phyloP scores from a whole-genome alignment of 2,888 invertebrate species.

The Octodonta nipae region DNA sequence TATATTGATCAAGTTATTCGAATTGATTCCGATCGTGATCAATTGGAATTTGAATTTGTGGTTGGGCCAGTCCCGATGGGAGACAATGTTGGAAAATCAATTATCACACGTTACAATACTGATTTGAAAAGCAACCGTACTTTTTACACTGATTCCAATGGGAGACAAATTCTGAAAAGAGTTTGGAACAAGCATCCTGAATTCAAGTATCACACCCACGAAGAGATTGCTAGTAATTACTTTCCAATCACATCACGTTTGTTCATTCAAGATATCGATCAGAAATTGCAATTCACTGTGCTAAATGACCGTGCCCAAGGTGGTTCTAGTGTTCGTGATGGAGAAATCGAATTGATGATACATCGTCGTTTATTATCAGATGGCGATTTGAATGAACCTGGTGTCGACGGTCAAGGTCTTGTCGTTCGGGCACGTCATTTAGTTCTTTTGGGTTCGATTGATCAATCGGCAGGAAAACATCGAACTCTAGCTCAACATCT shows the following conservation, averaged over 20 bases:
- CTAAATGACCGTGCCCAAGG: conserved; percentile 50
- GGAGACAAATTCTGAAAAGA: conserved; percentile 52
- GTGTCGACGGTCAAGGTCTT: no score
- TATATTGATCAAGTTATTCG: no score
- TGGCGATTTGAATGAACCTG: no score
- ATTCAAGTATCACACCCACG: conserved; percentile 38
- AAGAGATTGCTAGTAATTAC: conserved; percentile 55
- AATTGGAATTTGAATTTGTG: no score
- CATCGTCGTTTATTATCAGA: conserved; percentile 7
- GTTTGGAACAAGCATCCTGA: conserved; percentile 41
- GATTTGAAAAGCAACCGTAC: conserved; percentile 16
- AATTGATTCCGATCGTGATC: no score
- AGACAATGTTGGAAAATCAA: conserved; percentile 11
- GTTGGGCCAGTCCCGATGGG: no score
- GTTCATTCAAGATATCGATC: conserved; percentile 37
- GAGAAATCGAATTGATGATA: conserved; percentile 53
- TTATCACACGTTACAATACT: conserved; percentile 29
- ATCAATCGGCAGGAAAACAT: no score
- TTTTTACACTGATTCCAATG: conserved; percentile 70
- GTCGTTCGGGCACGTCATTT: no score
- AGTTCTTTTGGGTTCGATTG: no score
- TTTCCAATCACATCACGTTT: conserved; percentile 60
- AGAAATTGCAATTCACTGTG: conserved; percentile 38
- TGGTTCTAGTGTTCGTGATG: conserved; percentile 42
- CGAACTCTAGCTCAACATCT: no score